Evolutionary conservation across 23 tunicate genomes (phyloP).

Genomic region (Ciona savignyi): DNA sequence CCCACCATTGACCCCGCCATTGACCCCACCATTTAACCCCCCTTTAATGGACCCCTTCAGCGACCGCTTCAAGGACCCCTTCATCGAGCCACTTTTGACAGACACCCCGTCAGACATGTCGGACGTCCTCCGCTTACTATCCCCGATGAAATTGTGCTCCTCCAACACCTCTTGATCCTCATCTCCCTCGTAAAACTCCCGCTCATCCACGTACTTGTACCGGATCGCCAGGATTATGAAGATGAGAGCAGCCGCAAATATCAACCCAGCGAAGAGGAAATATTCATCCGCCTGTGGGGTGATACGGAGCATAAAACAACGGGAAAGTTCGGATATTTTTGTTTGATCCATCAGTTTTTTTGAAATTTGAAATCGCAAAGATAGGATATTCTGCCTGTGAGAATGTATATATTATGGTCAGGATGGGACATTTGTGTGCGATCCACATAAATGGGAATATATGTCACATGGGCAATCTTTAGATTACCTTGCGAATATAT

Average conservation of each 20-base stretch:
- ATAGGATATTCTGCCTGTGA: no score
- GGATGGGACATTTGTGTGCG: no score
- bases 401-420: no score
- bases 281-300: slow-evolving; percentile 81
- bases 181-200: slow-evolving; percentile 45
- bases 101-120: no score
- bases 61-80: neutral
- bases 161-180: neutral
- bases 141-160: neutral
- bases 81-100: neutral
- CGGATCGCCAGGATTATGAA: slow-evolving; percentile 64
- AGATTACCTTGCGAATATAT: no score
- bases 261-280: slow-evolving; percentile 88
- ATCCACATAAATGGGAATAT: no score
- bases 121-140: no score
- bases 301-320: no score
- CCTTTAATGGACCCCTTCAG: neutral
- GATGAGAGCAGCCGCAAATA: slow-evolving; percentile 59
- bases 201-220: slow-evolving; percentile 84
- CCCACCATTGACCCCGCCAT: neutral
- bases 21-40: neutral
- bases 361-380: no score
- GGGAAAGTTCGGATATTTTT: no score
- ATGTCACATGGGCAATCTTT: no score
- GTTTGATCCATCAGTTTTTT: no score